Evolutionary conservation across 2,888 invertebrate genomes (phyloP).

Genomic region (Abrostola triplasia): DNA sequence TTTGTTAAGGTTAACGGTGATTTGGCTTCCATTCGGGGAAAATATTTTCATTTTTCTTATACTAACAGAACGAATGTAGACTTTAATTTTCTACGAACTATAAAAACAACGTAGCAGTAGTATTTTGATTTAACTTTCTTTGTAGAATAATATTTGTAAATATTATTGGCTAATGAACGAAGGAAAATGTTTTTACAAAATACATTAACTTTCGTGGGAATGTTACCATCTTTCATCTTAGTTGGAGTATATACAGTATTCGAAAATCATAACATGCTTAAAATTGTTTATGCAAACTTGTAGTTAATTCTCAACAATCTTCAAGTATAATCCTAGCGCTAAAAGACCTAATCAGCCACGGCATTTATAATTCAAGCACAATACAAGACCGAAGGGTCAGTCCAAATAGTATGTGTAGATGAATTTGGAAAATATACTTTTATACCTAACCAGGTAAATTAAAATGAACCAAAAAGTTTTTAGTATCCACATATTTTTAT

Average conservation of each 20-base stretch:
- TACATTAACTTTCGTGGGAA: constrained; percentile 15
- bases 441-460: too few species aligned
- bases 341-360: not conserved
- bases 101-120: constrained; percentile 12
- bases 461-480: too few species aligned
- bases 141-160: not conserved
- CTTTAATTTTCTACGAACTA: constrained; percentile 11
- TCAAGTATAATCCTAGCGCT: not conserved
- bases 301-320: constrained; percentile 8
- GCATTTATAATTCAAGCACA: not conserved
- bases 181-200: not conserved
- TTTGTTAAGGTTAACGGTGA: constrained; percentile 77
- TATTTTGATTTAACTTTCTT: not conserved
- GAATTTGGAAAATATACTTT: too few species aligned
- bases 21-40: constrained; percentile 61
- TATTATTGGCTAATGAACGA: not conserved
- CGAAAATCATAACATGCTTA: constrained; percentile 9
- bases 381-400: not conserved
- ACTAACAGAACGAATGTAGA: constrained; percentile 21
- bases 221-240: constrained; percentile 9
- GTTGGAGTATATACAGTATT: constrained; percentile 1
- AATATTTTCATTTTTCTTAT: constrained; percentile 44
- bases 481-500: too few species aligned
- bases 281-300: constrained; percentile 12
- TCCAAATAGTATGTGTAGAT: too few species aligned